A percentile compares a stretch with the other conserved stretches of the same genome.
Conservation (phyloP, 2,113 vertebrate species). For the Hippocampus barbouri region DNA sequence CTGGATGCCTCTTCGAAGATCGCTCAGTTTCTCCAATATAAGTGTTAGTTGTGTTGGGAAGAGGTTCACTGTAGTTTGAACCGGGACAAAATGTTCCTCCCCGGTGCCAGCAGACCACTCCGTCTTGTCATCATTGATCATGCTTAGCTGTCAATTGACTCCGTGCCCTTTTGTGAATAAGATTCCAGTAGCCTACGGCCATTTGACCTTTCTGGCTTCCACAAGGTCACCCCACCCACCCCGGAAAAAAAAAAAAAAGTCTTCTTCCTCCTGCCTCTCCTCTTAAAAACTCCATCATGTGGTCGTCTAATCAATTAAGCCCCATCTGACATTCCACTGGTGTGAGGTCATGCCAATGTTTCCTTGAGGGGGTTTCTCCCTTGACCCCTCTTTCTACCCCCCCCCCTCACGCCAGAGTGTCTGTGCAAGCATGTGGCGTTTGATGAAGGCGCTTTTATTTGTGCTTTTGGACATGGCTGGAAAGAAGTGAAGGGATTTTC, state of each 20-base stretch:
- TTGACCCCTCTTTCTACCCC: not conserved
- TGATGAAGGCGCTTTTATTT: slow-evolving; percentile 36
- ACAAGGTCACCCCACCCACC: slow-evolving; percentile 62
- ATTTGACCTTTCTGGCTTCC: slow-evolving; percentile 58
- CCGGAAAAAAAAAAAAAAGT: slow-evolving; percentile 6
- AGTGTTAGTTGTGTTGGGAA: too few species aligned
- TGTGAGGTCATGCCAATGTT: slow-evolving; percentile 78
- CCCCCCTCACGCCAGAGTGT: slow-evolving; percentile 15
- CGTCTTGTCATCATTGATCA: slow-evolving; percentile 57
- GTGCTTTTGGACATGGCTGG: slow-evolving; percentile 5
- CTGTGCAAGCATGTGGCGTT: slow-evolving; percentile 18
- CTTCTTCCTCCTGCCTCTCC: slow-evolving; percentile 14
- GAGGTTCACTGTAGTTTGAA: not conserved
- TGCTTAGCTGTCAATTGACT: slow-evolving; percentile 56
- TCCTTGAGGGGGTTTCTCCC: slow-evolving; percentile 46
- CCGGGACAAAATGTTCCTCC: slow-evolving; percentile 30
- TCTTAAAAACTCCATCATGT: slow-evolving; percentile 66
- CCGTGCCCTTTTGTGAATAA: slow-evolving; percentile 51
- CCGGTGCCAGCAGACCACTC: slow-evolving; percentile 21
- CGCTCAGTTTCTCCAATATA: too few species aligned
- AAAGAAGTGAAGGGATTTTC: not conserved
- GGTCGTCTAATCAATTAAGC: slow-evolving; percentile 78
- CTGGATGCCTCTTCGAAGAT: too few species aligned
- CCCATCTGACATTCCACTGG: slow-evolving; percentile 76
- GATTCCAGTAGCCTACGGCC: slow-evolving; percentile 59